phyloP scores from a whole-genome alignment of 1,140 invertebrate genomes.

The Homarus americanus region DNA sequence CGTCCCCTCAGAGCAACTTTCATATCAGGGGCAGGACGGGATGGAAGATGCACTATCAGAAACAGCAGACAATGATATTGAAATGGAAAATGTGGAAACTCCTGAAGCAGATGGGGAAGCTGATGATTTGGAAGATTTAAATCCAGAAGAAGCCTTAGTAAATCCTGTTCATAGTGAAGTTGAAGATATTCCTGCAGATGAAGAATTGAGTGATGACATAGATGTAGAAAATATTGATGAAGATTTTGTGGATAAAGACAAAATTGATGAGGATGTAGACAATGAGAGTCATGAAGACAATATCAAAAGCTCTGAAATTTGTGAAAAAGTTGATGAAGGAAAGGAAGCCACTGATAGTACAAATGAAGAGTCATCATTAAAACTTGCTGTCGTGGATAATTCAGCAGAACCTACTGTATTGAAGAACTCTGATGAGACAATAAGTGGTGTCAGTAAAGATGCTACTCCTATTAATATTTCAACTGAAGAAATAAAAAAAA shows the following conservation, averaged over 20 bases:
- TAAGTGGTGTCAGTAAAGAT: background rate
- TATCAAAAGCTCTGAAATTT: background rate
- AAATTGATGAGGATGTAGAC: background rate
- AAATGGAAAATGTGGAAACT: conserved; percentile 46
- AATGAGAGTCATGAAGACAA: background rate
- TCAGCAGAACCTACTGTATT: background rate
- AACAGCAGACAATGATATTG: conserved; percentile 53
- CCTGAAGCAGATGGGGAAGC: background rate
- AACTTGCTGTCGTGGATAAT: background rate
- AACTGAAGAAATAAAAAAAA: background rate
- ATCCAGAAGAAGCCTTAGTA: conserved; percentile 11
- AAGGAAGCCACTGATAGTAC: background rate
- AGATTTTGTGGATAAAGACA: background rate
- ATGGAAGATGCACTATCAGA: conserved; percentile 57
- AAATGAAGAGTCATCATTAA: background rate
- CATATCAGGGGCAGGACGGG: conserved; percentile 37
- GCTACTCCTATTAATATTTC: background rate
- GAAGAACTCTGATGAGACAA: background rate
- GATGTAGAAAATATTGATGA: background rate
- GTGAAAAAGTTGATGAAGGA: background rate
- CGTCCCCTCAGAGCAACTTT: conserved; percentile 58
- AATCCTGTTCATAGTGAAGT: conserved; percentile 15
- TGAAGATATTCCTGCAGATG: conserved; percentile 13
- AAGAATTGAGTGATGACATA: background rate
- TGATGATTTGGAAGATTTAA: conserved; percentile 31